Base-by-base conservation (phyloP, 2,797 vertebrate genomes). In the Danio tinwini region DNA sequence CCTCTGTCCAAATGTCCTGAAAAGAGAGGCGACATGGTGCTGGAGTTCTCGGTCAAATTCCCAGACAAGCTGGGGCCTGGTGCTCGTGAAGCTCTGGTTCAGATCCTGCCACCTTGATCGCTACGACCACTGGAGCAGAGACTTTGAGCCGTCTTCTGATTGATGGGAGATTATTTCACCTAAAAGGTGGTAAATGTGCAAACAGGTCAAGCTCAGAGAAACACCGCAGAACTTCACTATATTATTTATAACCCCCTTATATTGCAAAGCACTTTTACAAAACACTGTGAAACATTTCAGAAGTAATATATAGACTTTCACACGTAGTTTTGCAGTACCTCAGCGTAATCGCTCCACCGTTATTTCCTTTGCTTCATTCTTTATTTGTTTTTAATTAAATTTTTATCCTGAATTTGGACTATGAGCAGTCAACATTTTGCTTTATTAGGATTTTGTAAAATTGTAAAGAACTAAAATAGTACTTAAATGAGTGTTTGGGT, bases 21-120 rank as follows among this genome's bases (percentile, higher is more conserved):
- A 39, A 96, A 95, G 83, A 93, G 95, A 1, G 96, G 97, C 0
- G 96, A 98, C 90, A 95, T 98, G 90, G 88, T 98, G 74, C 90
- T 98, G 50, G 96, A 98, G 85, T 97, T 98, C 67, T 90, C 92
- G 6, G 94, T 98, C 59, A 93, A 91, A 75, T 98, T 98, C 74
- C 97, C 96, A 0, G 96, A 98, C 39, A 93, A 94, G 86, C 89
- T 98, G 76, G 92, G 93, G 7, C 91, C 91, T 56, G 87, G 84
- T 29, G 94, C 95, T 13, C 92, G 92, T 9, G 93, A 94, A 4
- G 84, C 94, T 17, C 92, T 98, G 53, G 92, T 95, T 83, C 92
- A 97, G 89, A 92, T 96, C 76, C 95, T 98, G 50, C 96, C 96
- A 0, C 90, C 93, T 1, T 96, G 94, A 92, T 77, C 6, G 4